Evolutionary conservation across 2,113 vertebrate species (phyloP).

Genomic region (Chloropsis hardwickii): DNA sequence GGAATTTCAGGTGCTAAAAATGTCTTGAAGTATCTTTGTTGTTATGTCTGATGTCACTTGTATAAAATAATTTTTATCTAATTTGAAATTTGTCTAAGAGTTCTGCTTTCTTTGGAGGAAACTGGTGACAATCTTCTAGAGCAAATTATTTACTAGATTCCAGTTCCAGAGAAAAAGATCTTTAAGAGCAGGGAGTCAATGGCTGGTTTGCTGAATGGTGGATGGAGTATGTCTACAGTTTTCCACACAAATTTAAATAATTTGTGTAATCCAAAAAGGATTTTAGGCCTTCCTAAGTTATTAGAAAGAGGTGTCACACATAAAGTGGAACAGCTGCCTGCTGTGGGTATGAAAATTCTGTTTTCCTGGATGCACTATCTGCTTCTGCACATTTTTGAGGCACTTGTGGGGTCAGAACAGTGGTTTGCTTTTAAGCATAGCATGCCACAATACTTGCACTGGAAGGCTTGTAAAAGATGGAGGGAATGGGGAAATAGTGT

Average conservation of each 20-base stretch:
- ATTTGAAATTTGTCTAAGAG: not conserved
- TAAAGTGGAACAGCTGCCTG: not conserved
- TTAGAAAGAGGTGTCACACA: not conserved
- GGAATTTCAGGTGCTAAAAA: not conserved
- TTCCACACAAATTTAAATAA: not conserved
- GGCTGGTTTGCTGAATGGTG: not conserved
- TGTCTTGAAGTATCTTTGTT: not conserved
- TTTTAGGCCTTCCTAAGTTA: not conserved
- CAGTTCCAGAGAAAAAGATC: not conserved
- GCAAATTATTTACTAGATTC: not conserved
- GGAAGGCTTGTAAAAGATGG: not conserved
- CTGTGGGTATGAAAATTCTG: not conserved
- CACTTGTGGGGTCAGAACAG: not conserved
- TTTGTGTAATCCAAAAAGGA: not conserved
- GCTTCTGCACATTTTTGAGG: not conserved
- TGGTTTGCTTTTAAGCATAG: not conserved
- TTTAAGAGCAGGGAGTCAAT: not conserved
- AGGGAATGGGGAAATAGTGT: not conserved
- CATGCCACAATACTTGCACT: not conserved
- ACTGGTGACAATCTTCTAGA: not conserved
- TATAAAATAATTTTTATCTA: not conserved
- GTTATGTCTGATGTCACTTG: not conserved
- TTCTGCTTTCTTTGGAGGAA: not conserved
- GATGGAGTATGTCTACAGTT: not conserved
- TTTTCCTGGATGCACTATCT: not conserved